Evolutionary conservation across 2,888 invertebrate species (phyloP), one percentile per base, ranked within the genome.

Genomic region (Helleia helle): DNA sequence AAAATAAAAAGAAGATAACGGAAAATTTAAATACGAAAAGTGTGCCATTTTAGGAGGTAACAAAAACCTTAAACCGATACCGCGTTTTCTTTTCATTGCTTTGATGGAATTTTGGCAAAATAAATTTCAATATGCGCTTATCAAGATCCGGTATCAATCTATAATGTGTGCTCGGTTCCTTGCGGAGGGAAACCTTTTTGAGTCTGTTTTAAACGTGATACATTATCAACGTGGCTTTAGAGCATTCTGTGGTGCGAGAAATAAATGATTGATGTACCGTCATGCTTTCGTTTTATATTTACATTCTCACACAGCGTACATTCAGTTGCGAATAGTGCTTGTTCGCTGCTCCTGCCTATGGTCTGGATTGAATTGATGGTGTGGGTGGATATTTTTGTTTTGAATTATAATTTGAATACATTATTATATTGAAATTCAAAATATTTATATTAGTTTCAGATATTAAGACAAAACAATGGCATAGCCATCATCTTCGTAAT

Each of bases 181-280:
- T 68, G 62, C 56, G 53, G 48, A 54, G 65, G 63, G 60, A 62
- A 65, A 31, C 61, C 65, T 74, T 76, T 71, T 65, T 73, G 73
- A 75, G 70, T 69, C 60, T 60, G 58, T 72, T 80, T 76, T 72
- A 73, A 79, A 71, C 62, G 74, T 75, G 67, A 79, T 79, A 77
- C 73, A 80, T 81, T 80, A 80, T 74, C 60, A 71, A 67, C 67
- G 67, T 65, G 71, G 65, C 68, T 65, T 73, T 79, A 80, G 62
- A 83, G 81, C 76, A 75, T 81, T 81, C 66, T 67, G 62, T 61
- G 69, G 74, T 80, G 72, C 63, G 65, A 68, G 67, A 71, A 73
- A 74, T 81, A 74, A 74, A 81, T 83, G 81, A 83, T 81, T 79
- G 83, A 83, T 83, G 69, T 66, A 65, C 68, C 71, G 71, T 62